Evolutionary conservation across 1,140 invertebrate species (phyloP).

Genomic region (Linepithema humile): DNA sequence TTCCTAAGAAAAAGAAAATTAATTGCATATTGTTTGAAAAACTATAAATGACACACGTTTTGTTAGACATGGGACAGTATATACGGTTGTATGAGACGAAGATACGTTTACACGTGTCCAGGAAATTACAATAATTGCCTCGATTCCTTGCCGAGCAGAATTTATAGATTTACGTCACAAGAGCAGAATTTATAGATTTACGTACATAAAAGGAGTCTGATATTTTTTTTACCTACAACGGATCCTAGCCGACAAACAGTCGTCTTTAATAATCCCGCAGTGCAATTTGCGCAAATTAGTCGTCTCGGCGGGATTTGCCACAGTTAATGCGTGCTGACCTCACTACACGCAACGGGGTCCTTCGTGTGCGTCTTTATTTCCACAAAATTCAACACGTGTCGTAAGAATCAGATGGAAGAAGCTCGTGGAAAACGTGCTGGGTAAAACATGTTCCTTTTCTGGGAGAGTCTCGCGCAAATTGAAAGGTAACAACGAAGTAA

Average conservation of each 20-base stretch:
- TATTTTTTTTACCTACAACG: slow-evolving; percentile 2
- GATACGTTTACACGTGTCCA: not conserved
- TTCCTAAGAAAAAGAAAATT: not conserved
- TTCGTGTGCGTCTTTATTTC: not conserved
- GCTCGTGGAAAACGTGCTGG: not conserved
- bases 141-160: not conserved
- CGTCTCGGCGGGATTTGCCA: slow-evolving; percentile 25
- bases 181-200: not conserved
- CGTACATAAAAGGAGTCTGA: slow-evolving; percentile 7
- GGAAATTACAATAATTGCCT: not conserved
- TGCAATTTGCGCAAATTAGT: slow-evolving; percentile 39
- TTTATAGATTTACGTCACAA: slow-evolving; percentile 9
- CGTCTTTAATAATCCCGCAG: slow-evolving; percentile 24
- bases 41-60: not conserved
- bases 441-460: not conserved
- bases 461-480: not conserved
- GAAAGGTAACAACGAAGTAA: not conserved
- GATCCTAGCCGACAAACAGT: not conserved
- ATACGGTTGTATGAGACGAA: not conserved
- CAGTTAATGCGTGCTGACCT: not conserved
- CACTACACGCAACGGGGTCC: not conserved
- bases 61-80: not conserved
- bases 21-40: not conserved
- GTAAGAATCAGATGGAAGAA: not conserved
- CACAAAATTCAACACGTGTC: slow-evolving; percentile 6